Conservation (phyloP, 2,888 invertebrate species). For the Scrobipalpa costella region DNA sequence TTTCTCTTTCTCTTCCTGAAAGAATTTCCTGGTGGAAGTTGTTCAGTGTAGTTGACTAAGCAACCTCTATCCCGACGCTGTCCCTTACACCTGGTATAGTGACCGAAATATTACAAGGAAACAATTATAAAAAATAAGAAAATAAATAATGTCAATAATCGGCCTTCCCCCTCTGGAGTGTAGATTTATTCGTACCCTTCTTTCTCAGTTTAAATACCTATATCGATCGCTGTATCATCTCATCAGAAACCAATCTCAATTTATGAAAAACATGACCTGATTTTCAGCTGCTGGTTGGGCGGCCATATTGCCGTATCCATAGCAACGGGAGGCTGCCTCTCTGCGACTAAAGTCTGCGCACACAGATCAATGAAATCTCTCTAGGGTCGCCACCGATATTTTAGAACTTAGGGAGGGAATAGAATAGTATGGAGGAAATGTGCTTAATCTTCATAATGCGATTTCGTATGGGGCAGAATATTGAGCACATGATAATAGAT, state of each 20-base stretch:
- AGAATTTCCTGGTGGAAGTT: too few relatives aligned
- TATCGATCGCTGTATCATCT: background rate
- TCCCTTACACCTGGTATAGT: too few relatives aligned
- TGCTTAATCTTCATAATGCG: too few relatives aligned
- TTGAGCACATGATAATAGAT: too few relatives aligned
- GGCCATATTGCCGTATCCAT: slow-evolving; percentile 62
- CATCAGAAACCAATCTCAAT: background rate
- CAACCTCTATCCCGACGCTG: too few relatives aligned
- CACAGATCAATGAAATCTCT: slow-evolving; percentile 72
- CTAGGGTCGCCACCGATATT: slow-evolving; percentile 53
- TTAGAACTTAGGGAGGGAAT: background rate
- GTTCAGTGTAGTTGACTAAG: too few relatives aligned
- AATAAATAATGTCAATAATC: too few relatives aligned
- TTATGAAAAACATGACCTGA: slow-evolving; percentile 31
- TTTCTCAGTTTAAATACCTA: background rate
- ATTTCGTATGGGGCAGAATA: too few relatives aligned
- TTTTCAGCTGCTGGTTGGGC: slow-evolving; percentile 46
- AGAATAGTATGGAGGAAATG: too few relatives aligned
- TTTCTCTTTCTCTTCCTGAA: too few relatives aligned
- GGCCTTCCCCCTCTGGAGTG: background rate
- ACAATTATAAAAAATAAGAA: too few relatives aligned
- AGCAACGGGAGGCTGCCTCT: slow-evolving; percentile 68
- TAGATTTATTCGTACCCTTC: background rate
- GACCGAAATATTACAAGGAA: too few relatives aligned
- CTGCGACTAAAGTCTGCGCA: slow-evolving; percentile 57